Evolutionary conservation across 1,140 invertebrate genomes (phyloP).

Genomic region (Portunus trituberculatus): DNA sequence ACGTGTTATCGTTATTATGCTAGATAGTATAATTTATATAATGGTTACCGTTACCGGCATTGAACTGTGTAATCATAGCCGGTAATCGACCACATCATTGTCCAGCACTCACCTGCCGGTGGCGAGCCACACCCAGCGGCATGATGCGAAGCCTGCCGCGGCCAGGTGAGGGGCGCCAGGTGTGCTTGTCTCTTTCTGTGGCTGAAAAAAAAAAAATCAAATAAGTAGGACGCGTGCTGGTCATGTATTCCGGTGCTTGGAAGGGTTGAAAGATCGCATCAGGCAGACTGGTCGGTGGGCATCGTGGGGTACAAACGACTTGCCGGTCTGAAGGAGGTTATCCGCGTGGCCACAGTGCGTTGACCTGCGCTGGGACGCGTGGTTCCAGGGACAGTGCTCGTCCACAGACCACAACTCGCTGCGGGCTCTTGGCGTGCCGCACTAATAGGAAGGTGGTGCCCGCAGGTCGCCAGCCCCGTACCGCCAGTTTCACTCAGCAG

Average conservation of each 20-base stretch:
- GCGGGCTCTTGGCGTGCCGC: neutral
- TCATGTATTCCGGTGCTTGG: neutral
- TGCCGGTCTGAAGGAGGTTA: neutral
- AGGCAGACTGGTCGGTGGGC: neutral
- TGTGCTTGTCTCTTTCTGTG: neutral
- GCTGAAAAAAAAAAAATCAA: neutral
- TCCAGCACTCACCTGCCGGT: neutral
- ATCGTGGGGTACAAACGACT: neutral
- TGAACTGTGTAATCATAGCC: neutral
- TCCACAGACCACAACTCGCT: neutral
- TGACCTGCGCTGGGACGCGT: neutral
- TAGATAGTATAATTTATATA: neutral
- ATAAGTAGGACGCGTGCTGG: neutral
- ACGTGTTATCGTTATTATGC: neutral
- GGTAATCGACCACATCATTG: conserved; percentile 6
- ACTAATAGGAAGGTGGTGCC: neutral
- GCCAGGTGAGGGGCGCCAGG: neutral
- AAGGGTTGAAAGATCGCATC: neutral
- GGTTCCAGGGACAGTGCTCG: neutral
- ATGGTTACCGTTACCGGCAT: neutral
- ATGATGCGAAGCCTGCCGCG: neutral
- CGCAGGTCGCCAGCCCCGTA: neutral
- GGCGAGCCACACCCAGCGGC: neutral
- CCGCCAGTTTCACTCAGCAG: neutral
- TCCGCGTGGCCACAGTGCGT: neutral